These are phyloP conservation scores for Stichopus chloronotus DNA, from an alignment of 35 echinoderm and acorn worm species.

Conservation along the genomic window DNA sequence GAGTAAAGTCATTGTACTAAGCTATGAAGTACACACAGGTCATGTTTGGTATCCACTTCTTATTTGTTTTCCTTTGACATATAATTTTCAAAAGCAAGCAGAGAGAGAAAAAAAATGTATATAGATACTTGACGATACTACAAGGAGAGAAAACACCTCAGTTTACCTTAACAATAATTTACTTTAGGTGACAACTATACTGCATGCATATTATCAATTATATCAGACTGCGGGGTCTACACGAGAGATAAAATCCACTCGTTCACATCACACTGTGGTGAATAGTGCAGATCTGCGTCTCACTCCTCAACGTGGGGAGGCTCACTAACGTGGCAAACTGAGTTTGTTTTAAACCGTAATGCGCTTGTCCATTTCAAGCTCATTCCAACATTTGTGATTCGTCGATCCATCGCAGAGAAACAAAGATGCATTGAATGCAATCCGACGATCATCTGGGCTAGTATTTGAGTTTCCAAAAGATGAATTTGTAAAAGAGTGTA, in stretches of 20 bases:
- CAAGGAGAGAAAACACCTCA: too few species aligned
- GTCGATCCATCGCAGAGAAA: background rate
- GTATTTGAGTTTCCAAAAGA: background rate
- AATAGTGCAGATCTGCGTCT: background rate
- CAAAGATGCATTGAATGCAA: background rate
- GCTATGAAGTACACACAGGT: too few species aligned
- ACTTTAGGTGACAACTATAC: background rate
- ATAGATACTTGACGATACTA: too few species aligned
- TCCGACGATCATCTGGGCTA: background rate
- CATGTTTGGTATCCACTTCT: too few species aligned
- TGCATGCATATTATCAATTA: background rate
- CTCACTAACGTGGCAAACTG: background rate
- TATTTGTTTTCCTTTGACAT: too few species aligned
- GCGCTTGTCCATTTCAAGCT: conserved; percentile 16
- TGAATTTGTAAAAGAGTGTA: background rate
- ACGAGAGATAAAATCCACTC: background rate
- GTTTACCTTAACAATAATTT: too few species aligned
- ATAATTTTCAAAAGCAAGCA: too few species aligned
- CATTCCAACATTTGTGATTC: conserved; percentile 6
- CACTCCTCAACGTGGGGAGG: background rate
- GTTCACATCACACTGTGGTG: background rate
- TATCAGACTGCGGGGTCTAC: background rate
- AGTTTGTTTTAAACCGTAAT: background rate
- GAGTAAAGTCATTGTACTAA: too few species aligned
- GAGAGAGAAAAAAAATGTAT: too few species aligned